Evolutionary conservation across 2,113 vertebrate species (phyloP).

Genomic region (Odocoileus hemionus): DNA sequence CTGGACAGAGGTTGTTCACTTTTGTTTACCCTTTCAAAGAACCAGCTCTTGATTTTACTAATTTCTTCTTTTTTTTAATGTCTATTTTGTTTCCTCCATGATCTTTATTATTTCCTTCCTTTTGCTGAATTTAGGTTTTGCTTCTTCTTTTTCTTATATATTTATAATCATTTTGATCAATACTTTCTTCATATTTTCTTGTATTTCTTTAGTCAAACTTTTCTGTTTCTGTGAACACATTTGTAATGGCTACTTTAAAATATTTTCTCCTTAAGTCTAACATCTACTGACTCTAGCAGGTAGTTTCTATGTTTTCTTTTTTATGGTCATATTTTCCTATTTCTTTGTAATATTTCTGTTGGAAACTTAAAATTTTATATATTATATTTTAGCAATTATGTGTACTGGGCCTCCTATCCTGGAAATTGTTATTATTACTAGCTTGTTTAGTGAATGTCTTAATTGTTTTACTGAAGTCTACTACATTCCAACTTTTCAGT

Average conservation of each 20-base stretch:
- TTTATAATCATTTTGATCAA: neutral
- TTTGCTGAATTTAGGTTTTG: neutral
- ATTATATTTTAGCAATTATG: neutral
- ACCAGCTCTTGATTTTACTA: neutral
- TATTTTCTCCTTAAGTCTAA: neutral
- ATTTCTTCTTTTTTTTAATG: neutral
- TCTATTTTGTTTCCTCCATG: neutral
- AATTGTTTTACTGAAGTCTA: conserved; percentile 7
- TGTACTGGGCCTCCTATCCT: neutral
- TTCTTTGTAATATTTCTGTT: neutral
- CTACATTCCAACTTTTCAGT: neutral
- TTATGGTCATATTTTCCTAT: neutral
- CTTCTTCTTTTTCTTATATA: neutral
- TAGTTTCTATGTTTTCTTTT: neutral
- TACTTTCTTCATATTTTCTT: neutral
- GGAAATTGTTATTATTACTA: neutral
- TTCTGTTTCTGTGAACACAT: neutral
- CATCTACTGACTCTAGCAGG: neutral
- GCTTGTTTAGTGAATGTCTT: neutral
- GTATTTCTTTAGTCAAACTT: neutral
- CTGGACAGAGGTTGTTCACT: neutral
- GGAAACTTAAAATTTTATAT: neutral
- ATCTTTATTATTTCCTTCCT: neutral
- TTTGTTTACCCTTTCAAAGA: neutral
- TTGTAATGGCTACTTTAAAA: neutral